phyloP scores from a whole-genome alignment of 2,888 invertebrate genomes.

The Peribatodes rhomboidaria region DNA sequence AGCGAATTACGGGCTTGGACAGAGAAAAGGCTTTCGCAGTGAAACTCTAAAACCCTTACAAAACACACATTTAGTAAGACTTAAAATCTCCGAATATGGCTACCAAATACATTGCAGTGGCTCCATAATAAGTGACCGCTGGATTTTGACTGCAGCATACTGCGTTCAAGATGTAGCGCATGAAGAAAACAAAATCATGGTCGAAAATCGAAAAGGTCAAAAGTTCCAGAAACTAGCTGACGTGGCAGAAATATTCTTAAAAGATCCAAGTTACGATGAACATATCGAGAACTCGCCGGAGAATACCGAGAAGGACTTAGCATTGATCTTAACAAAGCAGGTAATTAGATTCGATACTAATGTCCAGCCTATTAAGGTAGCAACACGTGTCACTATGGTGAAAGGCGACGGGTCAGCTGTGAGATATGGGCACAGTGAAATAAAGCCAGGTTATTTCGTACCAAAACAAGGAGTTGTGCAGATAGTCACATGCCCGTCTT shows the following conservation, averaged over 20 bases:
- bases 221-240: conserved; percentile 29
- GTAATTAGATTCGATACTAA: conserved; percentile 41
- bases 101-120: conserved; percentile 48
- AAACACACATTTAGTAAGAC: conserved; percentile 39
- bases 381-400: conserved; percentile 1
- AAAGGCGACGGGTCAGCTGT: conserved; percentile 34
- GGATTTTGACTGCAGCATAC: conserved; percentile 55
- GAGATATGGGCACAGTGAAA: conserved; percentile 51
- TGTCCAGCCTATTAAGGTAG: conserved; percentile 43
- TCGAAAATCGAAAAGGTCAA: conserved; percentile 22
- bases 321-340: conserved; percentile 46
- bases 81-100: conserved; percentile 19
- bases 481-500: conserved; percentile 38
- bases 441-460: conserved; percentile 22
- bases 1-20: not conserved
- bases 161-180: conserved; percentile 44
- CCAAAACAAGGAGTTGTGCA: conserved; percentile 50
- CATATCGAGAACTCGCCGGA: not conserved
- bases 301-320: conserved; percentile 46
- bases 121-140: conserved; percentile 48
- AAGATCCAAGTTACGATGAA: conserved; percentile 19
- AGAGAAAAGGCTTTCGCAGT: not conserved
- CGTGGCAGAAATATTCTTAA: conserved; percentile 3
- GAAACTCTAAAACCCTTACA: not conserved
- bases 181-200: conserved; percentile 1